Percentiles rank a stretch among this genome's conserved stretches.
phyloP scores from a whole-genome alignment of 2,797 vertebrate species.

The Momotus momota region DNA sequence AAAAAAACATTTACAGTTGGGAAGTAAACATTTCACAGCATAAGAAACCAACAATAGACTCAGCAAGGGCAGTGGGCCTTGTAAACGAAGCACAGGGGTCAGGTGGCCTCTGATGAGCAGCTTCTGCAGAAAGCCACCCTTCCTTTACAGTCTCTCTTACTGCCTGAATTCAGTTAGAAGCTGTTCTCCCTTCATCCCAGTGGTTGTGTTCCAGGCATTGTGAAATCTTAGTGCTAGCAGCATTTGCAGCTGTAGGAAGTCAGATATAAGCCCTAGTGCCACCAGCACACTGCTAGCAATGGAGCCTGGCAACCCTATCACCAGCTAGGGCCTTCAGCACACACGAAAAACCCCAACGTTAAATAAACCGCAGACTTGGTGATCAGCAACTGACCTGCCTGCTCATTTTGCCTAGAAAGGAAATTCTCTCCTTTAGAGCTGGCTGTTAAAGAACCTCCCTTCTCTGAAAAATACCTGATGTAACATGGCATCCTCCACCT shows the following conservation, averaged over 20 bases:
- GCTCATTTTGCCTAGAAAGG: background rate
- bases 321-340: background rate
- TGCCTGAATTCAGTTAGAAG: slow-evolving; percentile 1
- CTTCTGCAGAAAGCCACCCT: background rate
- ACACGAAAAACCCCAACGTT: background rate
- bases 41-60: background rate
- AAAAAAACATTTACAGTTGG: background rate
- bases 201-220: background rate
- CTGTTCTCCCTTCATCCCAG: background rate
- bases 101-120: fast-evolving
- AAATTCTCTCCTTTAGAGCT: slow-evolving; percentile 28
- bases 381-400: slow-evolving; percentile 4
- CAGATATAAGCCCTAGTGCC: slow-evolving; percentile 30
- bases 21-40: background rate
- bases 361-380: slow-evolving; percentile 29
- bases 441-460: background rate
- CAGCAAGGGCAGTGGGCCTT: background rate
- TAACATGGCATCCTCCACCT: background rate
- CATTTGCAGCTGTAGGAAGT: slow-evolving; percentile 41
- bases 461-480: background rate
- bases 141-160: background rate
- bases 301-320: background rate
- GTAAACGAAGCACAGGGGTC: background rate
- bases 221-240: slow-evolving; percentile 31
- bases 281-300: background rate